Conservation (phyloP, 1,140 invertebrate genomes). For the Planococcus citri region DNA sequence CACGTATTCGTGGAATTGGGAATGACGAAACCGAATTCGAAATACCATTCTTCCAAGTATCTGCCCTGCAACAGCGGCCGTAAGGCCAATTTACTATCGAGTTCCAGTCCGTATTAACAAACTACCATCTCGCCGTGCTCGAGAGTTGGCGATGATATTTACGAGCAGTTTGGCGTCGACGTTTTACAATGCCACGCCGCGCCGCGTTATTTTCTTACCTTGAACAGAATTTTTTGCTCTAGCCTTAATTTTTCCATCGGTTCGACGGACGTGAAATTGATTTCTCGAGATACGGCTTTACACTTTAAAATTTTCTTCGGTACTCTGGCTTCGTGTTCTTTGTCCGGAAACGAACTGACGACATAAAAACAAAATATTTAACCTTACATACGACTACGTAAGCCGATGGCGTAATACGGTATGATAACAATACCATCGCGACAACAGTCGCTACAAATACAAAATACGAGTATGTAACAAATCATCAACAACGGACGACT, state of each 20-base stretch:
- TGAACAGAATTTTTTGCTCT: constrained; percentile 79
- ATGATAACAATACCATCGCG: neutral
- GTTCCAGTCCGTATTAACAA: no score
- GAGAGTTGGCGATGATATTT: neutral
- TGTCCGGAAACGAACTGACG: constrained; percentile 57
- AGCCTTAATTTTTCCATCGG: constrained; percentile 92
- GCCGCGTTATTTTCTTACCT: no score
- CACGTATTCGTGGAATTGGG: constrained; percentile 98
- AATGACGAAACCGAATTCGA: constrained; percentile 99
- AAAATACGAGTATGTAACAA: constrained; percentile 11
- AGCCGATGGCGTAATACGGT: neutral
- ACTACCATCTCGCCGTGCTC: neutral
- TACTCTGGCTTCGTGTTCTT: constrained; percentile 90
- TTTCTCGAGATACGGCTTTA: constrained; percentile 87
- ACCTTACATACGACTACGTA: neutral
- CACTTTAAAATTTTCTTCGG: constrained; percentile 95
- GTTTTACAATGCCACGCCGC: neutral
- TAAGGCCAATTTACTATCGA: constrained; percentile 25
- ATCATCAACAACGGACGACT: no score
- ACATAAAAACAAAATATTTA: constrained; percentile 17
- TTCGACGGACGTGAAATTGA: constrained; percentile 96
- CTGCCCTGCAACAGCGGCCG: constrained; percentile 54
- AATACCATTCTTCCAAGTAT: constrained; percentile 93
- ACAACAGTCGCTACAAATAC: neutral
- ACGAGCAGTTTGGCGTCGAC: neutral